Percentiles rank a stretch among this genome's conserved stretches.
phyloP scores from a whole-genome alignment of 1,140 invertebrate species.

The Pectinophora gossypiella region DNA sequence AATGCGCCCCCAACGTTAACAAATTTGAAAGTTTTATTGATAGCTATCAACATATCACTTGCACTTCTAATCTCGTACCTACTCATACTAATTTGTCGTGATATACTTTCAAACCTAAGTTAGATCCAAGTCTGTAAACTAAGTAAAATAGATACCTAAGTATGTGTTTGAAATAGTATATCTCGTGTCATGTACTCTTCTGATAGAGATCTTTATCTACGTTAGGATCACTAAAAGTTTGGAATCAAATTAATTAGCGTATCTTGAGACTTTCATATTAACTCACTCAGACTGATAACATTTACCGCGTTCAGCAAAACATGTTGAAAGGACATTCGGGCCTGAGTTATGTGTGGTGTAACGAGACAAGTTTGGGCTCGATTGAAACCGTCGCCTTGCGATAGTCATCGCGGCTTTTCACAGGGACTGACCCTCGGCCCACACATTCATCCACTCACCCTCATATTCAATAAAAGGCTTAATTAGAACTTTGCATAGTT shows the following conservation, averaged over 20 bases:
- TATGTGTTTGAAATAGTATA: not conserved
- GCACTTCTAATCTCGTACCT: not conserved
- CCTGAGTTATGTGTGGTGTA: conserved; percentile 28
- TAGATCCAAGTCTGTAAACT: not conserved
- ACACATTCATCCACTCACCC: too few relatives aligned
- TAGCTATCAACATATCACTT: not conserved
- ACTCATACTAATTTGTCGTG: too few relatives aligned
- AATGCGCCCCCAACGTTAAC: conserved; percentile 27
- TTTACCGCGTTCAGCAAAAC: conserved; percentile 7
- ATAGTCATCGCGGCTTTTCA: conserved; percentile 54
- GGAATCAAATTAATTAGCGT: not conserved
- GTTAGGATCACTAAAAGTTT: not conserved
- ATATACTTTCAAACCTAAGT: not conserved
- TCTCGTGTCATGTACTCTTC: not conserved
- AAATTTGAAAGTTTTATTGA: conserved; percentile 28
- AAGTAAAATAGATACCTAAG: not conserved
- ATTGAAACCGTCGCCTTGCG: conserved; percentile 50
- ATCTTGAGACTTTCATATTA: not conserved
- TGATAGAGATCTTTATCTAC: not conserved
- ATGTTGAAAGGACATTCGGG: conserved; percentile 25
- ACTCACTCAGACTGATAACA: not conserved
- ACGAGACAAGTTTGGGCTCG: conserved; percentile 46
- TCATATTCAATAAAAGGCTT: conserved; percentile 16
- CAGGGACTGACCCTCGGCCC: not conserved
- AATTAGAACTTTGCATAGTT: conserved; percentile 49